Evolutionary conservation across 1,140 invertebrate genomes (phyloP).

Genomic region (Apis florea): DNA sequence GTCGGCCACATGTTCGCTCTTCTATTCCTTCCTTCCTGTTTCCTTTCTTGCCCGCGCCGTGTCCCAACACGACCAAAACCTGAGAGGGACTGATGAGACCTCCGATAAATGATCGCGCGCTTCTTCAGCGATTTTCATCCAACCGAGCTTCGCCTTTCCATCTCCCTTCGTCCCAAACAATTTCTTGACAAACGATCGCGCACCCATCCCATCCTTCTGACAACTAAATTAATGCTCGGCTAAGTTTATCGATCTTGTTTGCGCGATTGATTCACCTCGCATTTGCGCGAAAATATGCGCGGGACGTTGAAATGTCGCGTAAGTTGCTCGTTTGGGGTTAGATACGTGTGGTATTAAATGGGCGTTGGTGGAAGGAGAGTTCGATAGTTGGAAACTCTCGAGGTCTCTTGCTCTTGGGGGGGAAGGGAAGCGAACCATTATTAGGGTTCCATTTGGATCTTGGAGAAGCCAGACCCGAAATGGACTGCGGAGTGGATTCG

Average conservation of each 20-base stretch:
- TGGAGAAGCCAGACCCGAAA: background rate
- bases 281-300: background rate
- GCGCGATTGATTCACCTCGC: no score
- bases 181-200: constrained; percentile 54
- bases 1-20: constrained; percentile 57
- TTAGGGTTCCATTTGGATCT: background rate
- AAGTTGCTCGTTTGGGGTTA: no score
- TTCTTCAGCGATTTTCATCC: constrained; percentile 62
- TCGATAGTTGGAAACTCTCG: no score
- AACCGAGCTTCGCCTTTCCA: constrained; percentile 38
- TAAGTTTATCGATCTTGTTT: constrained; percentile 31
- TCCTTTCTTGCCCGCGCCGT: constrained; percentile 40
- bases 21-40: constrained; percentile 54
- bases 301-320: background rate
- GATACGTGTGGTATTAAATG: no score
- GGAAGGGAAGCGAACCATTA: no score
- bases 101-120: constrained; percentile 59
- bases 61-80: constrained; percentile 44
- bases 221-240: constrained; percentile 38
- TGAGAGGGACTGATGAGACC: constrained; percentile 36
- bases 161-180: constrained; percentile 18
- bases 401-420: no score
- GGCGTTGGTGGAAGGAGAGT: no score
- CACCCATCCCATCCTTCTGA: no score
- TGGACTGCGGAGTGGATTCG: constrained; percentile 7